Evolutionary conservation across 2,888 invertebrate genomes (phyloP).

Genomic region (Oasisia sp.): DNA sequence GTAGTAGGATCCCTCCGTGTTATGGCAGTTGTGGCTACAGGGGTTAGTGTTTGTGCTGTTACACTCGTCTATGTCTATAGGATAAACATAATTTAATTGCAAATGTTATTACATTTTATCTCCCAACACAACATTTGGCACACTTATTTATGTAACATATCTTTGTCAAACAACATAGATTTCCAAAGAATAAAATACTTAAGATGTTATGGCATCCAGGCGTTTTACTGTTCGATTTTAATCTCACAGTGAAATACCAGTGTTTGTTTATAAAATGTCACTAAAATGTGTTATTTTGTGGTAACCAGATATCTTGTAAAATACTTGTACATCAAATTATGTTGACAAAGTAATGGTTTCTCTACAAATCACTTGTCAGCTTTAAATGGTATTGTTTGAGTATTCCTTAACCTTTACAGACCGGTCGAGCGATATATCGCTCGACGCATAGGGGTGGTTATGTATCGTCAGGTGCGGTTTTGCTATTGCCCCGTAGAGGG

Average conservation of each 20-base stretch:
- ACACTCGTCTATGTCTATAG: background rate
- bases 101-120: background rate
- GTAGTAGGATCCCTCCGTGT: background rate
- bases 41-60: background rate
- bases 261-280: background rate
- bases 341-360: background rate
- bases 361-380: background rate
- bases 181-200: background rate
- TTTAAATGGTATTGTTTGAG: background rate
- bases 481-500: too few relatives aligned
- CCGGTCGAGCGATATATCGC: too few relatives aligned
- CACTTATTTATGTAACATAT: too few relatives aligned
- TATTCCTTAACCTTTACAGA: too few relatives aligned
- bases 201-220: background rate
- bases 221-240: background rate
- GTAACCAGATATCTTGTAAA: background rate
- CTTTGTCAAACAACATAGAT: background rate
- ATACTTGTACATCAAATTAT: background rate
- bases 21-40: background rate
- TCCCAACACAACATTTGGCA: too few relatives aligned
- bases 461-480: too few relatives aligned
- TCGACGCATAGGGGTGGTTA: too few relatives aligned
- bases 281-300: background rate
- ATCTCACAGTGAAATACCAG: background rate
- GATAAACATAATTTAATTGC: background rate